Percentiles rank a stretch among this genome's conserved stretches.
These are phyloP conservation scores for Gobius niger DNA, from an alignment of 2,113 vertebrate genomes.

Conservation along the genomic window DNA sequence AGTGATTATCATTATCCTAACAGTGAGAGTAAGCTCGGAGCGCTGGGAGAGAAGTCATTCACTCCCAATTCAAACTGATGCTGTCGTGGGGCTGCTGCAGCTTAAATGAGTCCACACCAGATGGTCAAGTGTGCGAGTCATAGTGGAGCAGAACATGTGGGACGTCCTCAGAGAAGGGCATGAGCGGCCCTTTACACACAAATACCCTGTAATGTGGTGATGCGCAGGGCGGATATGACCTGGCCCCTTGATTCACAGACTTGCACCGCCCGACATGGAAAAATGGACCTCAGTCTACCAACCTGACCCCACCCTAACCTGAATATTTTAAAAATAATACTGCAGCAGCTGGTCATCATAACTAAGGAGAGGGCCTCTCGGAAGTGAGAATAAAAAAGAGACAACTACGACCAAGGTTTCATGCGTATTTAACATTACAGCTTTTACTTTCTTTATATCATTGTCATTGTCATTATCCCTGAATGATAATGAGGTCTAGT, in stretches of 20 bases:
- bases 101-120: constrained; percentile 46
- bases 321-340: not conserved
- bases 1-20: constrained; percentile 46
- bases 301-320: not conserved
- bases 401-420: not conserved
- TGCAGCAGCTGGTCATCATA: not conserved
- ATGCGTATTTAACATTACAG: too few relatives aligned
- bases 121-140: constrained; percentile 47
- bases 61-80: constrained; percentile 51
- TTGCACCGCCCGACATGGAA: not conserved
- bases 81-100: constrained; percentile 46
- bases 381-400: not conserved
- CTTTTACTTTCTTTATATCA: too few relatives aligned
- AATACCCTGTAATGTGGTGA: not conserved
- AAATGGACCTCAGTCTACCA: not conserved
- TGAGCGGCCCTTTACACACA: not conserved
- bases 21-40: constrained; percentile 43
- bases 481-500: too few relatives aligned
- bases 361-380: not conserved
- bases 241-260: not conserved
- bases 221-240: not conserved
- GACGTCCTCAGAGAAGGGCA: constrained; percentile 32
- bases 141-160: constrained; percentile 36
- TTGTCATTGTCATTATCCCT: too few relatives aligned
- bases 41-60: constrained; percentile 35